Evolutionary conservation across 1,140 invertebrate species (phyloP).

Genomic region (Pectinophora gossypiella): DNA sequence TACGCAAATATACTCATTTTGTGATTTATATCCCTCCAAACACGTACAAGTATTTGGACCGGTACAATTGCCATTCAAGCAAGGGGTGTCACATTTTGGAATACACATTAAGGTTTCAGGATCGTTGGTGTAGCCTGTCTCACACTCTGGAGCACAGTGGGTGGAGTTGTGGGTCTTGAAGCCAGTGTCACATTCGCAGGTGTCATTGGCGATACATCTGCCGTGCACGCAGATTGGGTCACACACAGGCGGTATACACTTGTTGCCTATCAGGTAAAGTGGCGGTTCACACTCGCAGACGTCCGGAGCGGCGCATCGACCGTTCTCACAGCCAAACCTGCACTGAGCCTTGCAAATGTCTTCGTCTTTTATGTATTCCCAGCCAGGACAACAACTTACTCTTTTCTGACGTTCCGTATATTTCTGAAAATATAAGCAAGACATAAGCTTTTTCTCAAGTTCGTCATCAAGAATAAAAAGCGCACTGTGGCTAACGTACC

Average conservation of each 20-base stretch:
- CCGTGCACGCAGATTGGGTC: slow-evolving; percentile 41
- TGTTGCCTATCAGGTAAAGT: slow-evolving; percentile 15
- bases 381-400: slow-evolving; percentile 27
- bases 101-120: slow-evolving; percentile 11
- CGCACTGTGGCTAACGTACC: no score
- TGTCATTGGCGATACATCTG: slow-evolving; percentile 58
- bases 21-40: slow-evolving; percentile 23
- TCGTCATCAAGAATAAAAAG: no score
- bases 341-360: slow-evolving; percentile 27
- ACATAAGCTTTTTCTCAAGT: no score
- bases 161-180: slow-evolving; percentile 13
- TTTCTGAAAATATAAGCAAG: no score
- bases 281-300: slow-evolving; percentile 37
- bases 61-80: slow-evolving; percentile 41
- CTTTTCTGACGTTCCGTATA: not conserved
- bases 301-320: slow-evolving; percentile 53
- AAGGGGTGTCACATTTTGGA: slow-evolving; percentile 51
- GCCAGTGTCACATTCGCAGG: slow-evolving; percentile 18
- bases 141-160: slow-evolving; percentile 19
- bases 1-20: slow-evolving; percentile 15
- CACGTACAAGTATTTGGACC: slow-evolving; percentile 31
- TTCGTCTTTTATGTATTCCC: slow-evolving; percentile 6
- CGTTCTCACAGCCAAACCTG: slow-evolving; percentile 26
- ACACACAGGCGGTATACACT: slow-evolving; percentile 10
- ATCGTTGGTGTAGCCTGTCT: slow-evolving; percentile 7